Conservation (phyloP, 2,113 vertebrate species). For the Cyanoderma ruficeps region DNA sequence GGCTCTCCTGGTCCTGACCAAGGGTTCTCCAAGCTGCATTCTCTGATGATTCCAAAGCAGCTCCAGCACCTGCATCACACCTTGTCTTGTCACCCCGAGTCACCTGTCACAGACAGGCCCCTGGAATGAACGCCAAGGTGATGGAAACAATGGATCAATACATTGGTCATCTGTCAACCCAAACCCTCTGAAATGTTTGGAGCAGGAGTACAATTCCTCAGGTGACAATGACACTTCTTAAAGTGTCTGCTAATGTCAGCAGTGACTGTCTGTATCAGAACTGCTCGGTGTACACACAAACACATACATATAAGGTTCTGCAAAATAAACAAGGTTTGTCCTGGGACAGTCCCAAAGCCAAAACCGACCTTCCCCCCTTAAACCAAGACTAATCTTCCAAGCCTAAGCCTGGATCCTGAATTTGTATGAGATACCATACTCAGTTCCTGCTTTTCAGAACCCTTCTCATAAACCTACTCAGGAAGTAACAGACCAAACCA, state of each 20-base stretch:
- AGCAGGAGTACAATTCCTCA: not conserved
- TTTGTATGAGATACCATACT: not conserved
- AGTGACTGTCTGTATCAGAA: not conserved
- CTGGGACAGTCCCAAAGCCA: not conserved
- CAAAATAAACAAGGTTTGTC: not conserved
- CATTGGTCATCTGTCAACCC: not conserved
- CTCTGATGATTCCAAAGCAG: not conserved
- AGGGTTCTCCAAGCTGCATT: not conserved
- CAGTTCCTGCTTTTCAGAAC: not conserved
- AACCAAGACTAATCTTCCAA: not conserved
- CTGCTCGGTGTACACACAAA: not conserved
- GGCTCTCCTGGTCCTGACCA: not conserved
- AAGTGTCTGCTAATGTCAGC: not conserved
- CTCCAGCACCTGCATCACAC: not conserved
- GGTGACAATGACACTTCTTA: not conserved
- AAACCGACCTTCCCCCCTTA: not conserved
- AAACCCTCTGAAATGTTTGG: not conserved
- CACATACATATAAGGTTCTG: accelerated
- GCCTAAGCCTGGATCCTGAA: not conserved
- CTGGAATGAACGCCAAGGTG: not conserved
- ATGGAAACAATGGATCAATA: not conserved
- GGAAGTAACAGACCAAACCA: not conserved
- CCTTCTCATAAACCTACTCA: not conserved
- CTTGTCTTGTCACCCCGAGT: not conserved
- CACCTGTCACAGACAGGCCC: not conserved